Evolutionary conservation across 1,140 invertebrate species (phyloP), one percentile per base, ranked within the genome.

Genomic region (Hestina assimilis): DNA sequence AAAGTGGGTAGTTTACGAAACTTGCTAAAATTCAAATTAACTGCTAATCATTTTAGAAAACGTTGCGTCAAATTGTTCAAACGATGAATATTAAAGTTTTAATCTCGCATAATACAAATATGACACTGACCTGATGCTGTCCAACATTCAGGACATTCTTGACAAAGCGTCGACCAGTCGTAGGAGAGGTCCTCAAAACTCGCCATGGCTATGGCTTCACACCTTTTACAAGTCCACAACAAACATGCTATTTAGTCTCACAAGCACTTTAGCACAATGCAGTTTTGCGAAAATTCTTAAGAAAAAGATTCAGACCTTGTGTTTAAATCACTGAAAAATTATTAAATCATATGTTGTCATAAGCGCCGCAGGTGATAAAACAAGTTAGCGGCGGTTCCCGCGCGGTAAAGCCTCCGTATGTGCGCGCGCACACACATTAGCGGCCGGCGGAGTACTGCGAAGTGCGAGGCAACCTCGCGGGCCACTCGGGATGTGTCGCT

Each of bases 131-230:
- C 89, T 89, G 88, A 84, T n/a, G 74, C 59, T 9, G 89, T 89
- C 89, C 89, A 91, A 78, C 90, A 91, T 57, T 90, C 89, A 12
- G 89, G 81, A 60, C 89, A 90, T 38, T 90, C 90, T 74, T 91
- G 89, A 66, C 90, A 91, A 21, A 91, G 82, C 66, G 89, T 81
- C 62, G 84, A 87, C 90, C 90, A 91, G 72, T 91, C 90, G 75
- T 89, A 89, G 59, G 89, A 76, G 55, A 91, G 79, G 67, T 91
- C 90, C 61, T 89, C 75, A 67, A 90, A 89, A 61, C 86, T 89
- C 62, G 89, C 89, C 89, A 90, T 90, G 35, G 41, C 61, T 66
- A 68, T 56, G 57, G 59, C 63, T 58, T 42, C 69, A 70, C 65
- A 62, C 47, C 66, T 63, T 60, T 42, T 42, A 50, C 59, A 58